These are phyloP conservation scores for Lithosia quadra DNA, from an alignment of 2,888 invertebrate species.

Conservation along the genomic window DNA sequence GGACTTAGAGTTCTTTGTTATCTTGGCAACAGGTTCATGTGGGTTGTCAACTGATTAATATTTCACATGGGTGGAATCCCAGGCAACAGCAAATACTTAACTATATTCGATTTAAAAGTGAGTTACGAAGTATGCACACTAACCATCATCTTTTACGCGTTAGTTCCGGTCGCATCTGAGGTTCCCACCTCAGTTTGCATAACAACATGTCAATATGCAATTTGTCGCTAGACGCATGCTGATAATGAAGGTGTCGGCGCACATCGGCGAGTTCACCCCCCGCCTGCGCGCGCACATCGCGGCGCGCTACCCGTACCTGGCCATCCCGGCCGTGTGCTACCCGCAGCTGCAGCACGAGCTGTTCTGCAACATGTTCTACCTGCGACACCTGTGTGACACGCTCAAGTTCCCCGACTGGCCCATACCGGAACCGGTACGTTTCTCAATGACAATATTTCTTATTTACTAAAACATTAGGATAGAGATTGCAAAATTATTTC, in stretches of 20 bases:
- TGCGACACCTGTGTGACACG: constrained; percentile 97
- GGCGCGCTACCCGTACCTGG: constrained; percentile 97
- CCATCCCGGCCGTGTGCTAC: constrained; percentile 97
- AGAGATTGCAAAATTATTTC: too few relatives aligned
- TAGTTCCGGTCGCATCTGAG: too few relatives aligned
- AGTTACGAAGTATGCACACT: too few relatives aligned
- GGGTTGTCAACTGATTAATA: too few relatives aligned
- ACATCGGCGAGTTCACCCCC: constrained; percentile 99
- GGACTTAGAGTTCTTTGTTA: too few relatives aligned
- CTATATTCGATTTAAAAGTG: too few relatives aligned
- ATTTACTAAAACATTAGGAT: background rate
- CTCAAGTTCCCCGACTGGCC: constrained; percentile 98
- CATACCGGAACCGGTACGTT: constrained; percentile 89
- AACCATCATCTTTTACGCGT: too few relatives aligned
- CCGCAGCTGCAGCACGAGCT: constrained; percentile 98
- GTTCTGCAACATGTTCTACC: constrained; percentile 99
- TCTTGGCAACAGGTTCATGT: too few relatives aligned
- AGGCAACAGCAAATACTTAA: too few relatives aligned
- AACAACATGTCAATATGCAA: too few relatives aligned
- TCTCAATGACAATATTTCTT: background rate
- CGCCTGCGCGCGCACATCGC: constrained; percentile 97
- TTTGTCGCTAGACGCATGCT: constrained; percentile 90
- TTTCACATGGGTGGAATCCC: too few relatives aligned
- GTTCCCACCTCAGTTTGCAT: background rate
- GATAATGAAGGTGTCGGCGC: constrained; percentile 98